Conservation (phyloP, 2,888 invertebrate genomes). For the Allacma fusca region DNA sequence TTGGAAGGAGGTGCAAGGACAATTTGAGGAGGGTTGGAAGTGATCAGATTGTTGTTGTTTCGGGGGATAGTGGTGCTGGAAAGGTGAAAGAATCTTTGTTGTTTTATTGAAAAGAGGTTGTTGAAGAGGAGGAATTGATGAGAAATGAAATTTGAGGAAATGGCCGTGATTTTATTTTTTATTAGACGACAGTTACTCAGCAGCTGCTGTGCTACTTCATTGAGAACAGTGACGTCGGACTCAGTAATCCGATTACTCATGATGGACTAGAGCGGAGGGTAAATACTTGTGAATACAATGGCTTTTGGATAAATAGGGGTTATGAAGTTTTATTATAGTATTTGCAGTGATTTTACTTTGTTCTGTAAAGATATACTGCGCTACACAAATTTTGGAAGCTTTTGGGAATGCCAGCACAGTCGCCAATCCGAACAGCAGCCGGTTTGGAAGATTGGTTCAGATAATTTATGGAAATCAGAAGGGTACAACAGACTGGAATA, state of each 20-base stretch:
- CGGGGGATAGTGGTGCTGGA: conserved; percentile 56
- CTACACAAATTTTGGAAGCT: conserved; percentile 42
- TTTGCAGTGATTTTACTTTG: conserved; percentile 27
- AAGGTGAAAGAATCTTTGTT: too few relatives aligned
- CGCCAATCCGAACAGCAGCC: conserved; percentile 57
- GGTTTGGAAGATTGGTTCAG: conserved; percentile 58
- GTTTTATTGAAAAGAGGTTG: too few relatives aligned
- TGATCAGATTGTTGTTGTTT: conserved; percentile 56
- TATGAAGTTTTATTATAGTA: too few relatives aligned
- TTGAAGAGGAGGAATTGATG: too few relatives aligned
- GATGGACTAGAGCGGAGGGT: conserved; percentile 43
- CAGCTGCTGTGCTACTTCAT: conserved; percentile 57
- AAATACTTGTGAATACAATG: too few relatives aligned
- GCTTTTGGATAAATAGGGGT: too few relatives aligned
- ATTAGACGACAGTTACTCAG: conserved; percentile 57
- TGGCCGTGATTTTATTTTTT: conserved; percentile 24
- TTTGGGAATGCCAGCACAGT: conserved; percentile 57
- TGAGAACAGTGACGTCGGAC: conserved; percentile 47
- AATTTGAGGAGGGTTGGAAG: conserved; percentile 50
- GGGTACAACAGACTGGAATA: conserved; percentile 29
- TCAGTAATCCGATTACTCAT: conserved; percentile 44
- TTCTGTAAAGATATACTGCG: conserved; percentile 39
- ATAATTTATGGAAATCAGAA: conserved; percentile 47
- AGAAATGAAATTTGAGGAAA: too few relatives aligned
- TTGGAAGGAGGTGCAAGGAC: conserved; percentile 52